Evolutionary conservation across 2,888 invertebrate species (phyloP).

Genomic region (Dexiosoma caninum): DNA sequence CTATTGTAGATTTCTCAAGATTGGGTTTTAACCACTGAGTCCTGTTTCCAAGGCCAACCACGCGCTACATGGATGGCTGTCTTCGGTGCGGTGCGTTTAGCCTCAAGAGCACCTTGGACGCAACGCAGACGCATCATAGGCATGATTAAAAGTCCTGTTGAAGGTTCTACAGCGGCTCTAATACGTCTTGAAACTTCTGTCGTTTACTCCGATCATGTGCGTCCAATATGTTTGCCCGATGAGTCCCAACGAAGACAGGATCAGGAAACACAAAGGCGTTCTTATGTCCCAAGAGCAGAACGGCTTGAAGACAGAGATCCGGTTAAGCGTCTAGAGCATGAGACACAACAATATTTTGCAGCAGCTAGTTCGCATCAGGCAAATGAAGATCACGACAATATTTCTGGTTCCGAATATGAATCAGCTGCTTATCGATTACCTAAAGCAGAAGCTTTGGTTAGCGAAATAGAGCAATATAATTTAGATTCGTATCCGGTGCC

Average conservation of each 20-base stretch:
- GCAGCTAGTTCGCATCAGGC: slow-evolving; percentile 69
- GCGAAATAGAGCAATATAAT: slow-evolving; percentile 45
- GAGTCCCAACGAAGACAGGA: slow-evolving; percentile 74
- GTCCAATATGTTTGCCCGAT: slow-evolving; percentile 88
- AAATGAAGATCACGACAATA: slow-evolving; percentile 48
- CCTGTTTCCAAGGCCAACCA: slow-evolving; percentile 93
- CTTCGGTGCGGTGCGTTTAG: slow-evolving; percentile 86
- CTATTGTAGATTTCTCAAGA: slow-evolving; percentile 80
- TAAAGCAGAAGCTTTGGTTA: slow-evolving; percentile 72
- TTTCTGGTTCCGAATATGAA: slow-evolving; percentile 65
- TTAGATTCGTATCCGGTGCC: slow-evolving; percentile 74
- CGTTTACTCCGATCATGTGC: slow-evolving; percentile 87
- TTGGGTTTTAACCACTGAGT: slow-evolving; percentile 92
- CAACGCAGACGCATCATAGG: slow-evolving; percentile 90
- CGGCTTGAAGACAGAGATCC: slow-evolving; percentile 68
- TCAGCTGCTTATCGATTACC: slow-evolving; percentile 72
- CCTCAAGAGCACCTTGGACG: slow-evolving; percentile 91
- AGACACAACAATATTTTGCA: slow-evolving; percentile 76
- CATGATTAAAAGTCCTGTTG: slow-evolving; percentile 92
- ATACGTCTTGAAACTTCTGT: slow-evolving; percentile 88
- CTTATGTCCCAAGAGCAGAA: slow-evolving; percentile 75
- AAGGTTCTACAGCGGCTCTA: slow-evolving; percentile 90
- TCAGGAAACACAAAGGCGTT: slow-evolving; percentile 70
- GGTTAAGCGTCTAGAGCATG: slow-evolving; percentile 70
- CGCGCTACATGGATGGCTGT: slow-evolving; percentile 92